Conservation (phyloP, 2,113 vertebrate species). For the Neolamprologus devosi region DNA sequence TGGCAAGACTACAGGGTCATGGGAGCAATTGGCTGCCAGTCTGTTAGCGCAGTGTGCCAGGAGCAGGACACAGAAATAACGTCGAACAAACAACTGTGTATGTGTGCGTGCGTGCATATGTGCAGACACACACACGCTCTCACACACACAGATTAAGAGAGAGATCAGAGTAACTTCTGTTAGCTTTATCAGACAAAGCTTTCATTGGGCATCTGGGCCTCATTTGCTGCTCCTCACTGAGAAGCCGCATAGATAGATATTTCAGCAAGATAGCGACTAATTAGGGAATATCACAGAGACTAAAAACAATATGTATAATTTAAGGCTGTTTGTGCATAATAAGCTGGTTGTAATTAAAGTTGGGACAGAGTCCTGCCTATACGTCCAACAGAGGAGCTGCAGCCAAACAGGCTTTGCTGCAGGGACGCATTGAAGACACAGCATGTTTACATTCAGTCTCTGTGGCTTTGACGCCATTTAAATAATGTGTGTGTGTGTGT, state of each 20-base stretch:
- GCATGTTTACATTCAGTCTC: not conserved
- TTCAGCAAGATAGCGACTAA: constrained; percentile 42
- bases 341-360: constrained; percentile 26
- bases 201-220: constrained; percentile 64
- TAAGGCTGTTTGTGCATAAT: constrained; percentile 44
- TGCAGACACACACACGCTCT: not conserved
- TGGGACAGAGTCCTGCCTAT: not conserved
- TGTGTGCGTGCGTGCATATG: not conserved
- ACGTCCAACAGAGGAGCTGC: not conserved
- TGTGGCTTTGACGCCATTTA: not conserved
- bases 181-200: constrained; percentile 63
- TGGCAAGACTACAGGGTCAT: constrained; percentile 67
- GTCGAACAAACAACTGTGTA: constrained; percentile 45
- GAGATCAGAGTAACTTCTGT: constrained; percentile 71
- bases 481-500: not conserved
- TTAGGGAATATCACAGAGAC: constrained; percentile 44
- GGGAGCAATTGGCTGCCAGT: constrained; percentile 72
- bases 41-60: constrained; percentile 57
- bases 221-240: constrained; percentile 42
- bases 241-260: constrained; percentile 39
- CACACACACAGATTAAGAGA: constrained; percentile 39
- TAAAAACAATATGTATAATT: constrained; percentile 56
- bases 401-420: not conserved
- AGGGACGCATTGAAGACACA: not conserved
- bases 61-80: constrained; percentile 64